These are phyloP conservation scores for Caenorhabditis parvicauda DNA, from an alignment of 2,888 invertebrate species.

Conservation along the genomic window DNA sequence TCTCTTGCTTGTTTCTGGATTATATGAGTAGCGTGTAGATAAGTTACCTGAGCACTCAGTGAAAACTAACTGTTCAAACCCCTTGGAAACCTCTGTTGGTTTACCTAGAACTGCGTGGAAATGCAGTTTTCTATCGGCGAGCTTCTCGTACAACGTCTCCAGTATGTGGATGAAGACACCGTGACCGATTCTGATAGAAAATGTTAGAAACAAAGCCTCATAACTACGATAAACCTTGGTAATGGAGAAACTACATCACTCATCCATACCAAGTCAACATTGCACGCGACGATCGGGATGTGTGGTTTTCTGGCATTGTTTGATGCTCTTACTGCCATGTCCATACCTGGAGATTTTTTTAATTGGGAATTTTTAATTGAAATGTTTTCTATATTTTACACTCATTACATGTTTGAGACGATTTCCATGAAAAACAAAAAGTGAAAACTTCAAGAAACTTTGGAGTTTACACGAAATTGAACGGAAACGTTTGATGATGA, in stretches of 20 bases:
- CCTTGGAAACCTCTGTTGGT: slow-evolving; percentile 67
- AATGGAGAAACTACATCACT: slow-evolving; percentile 72
- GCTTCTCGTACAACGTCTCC: slow-evolving; percentile 70
- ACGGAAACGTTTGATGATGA: too few relatives aligned
- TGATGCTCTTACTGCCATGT: too few relatives aligned
- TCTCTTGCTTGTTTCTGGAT: slow-evolving; percentile 68
- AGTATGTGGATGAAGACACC: slow-evolving; percentile 72
- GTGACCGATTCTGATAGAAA: slow-evolving; percentile 68
- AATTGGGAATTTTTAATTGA: too few relatives aligned
- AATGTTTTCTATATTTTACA: too few relatives aligned
- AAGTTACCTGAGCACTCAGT: slow-evolving; percentile 67
- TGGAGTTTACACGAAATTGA: too few relatives aligned
- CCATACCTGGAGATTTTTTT: slow-evolving; percentile 8
- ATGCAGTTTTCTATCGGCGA: slow-evolving; percentile 69
- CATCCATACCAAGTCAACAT: slow-evolving; percentile 73
- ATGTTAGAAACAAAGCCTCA: too few relatives aligned
- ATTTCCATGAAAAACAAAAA: too few relatives aligned
- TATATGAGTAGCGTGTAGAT: slow-evolving; percentile 70
- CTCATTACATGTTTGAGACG: too few relatives aligned
- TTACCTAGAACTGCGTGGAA: slow-evolving; percentile 69
- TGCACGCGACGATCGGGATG: slow-evolving; percentile 73
- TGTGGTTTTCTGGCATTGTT: slow-evolving; percentile 70
- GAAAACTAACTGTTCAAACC: background rate
- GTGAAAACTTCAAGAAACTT: too few relatives aligned
- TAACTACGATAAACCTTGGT: slow-evolving; percentile 67